Evolutionary conservation across 1,140 invertebrate genomes (phyloP).

Genomic region (Diplogasteroides magnus): DNA sequence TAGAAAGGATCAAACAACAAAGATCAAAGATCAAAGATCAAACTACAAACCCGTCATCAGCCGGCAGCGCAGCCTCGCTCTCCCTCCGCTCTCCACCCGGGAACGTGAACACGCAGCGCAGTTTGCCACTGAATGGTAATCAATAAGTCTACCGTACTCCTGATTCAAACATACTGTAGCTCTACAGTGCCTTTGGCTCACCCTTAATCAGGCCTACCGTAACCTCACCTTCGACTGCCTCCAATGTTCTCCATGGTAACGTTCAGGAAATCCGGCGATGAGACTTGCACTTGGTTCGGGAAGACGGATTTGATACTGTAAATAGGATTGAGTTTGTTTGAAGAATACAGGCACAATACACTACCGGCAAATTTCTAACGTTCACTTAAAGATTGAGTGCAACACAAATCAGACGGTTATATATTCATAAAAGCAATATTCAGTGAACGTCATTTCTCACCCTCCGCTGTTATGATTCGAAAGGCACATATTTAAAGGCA

Average conservation of each 20-base stretch:
- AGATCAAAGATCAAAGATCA: constrained; percentile 5
- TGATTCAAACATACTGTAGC: too few relatives aligned
- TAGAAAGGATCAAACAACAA: background rate
- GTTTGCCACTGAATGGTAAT: background rate
- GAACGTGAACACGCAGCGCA: constrained; percentile 36
- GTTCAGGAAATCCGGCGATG: constrained; percentile 40
- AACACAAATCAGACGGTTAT: background rate
- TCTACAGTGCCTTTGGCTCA: too few relatives aligned
- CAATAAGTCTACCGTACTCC: background rate
- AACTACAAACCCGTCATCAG: constrained; percentile 19
- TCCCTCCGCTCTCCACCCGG: constrained; percentile 34
- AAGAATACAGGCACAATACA: constrained; percentile 12
- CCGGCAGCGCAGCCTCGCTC: constrained; percentile 31
- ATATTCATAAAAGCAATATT: background rate
- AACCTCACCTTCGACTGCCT: constrained; percentile 1
- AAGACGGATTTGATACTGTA: constrained; percentile 46
- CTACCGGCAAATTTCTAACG: constrained; percentile 17
- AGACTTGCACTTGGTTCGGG: constrained; percentile 51
- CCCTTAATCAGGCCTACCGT: too few relatives aligned
- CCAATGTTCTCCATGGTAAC: constrained; percentile 47
- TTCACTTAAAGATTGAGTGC: constrained; percentile 3
- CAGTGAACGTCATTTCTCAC: background rate
- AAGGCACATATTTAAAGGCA: background rate
- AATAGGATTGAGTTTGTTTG: too few relatives aligned
- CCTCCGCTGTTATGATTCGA: background rate